Conservation (phyloP, 1,140 invertebrate genomes). For the Liolophura sinensis region DNA sequence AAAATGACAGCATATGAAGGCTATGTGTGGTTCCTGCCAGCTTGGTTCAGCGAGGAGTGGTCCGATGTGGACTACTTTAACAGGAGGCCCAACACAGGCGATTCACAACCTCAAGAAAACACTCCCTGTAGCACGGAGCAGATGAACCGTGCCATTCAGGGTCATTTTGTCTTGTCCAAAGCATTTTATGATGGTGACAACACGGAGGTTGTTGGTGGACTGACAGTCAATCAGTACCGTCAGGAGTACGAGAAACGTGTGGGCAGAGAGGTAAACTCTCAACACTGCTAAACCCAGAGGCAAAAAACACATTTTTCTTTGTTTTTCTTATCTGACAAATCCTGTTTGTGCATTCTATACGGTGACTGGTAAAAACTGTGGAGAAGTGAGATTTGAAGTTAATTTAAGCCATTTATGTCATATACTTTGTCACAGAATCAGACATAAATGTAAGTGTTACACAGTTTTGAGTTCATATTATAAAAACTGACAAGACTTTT, state of each 20-base stretch:
- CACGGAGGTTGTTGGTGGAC: conserved; percentile 36
- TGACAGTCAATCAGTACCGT: conserved; percentile 56
- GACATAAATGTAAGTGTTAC: too few species aligned
- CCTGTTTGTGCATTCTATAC: too few species aligned
- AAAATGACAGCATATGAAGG: conserved; percentile 69
- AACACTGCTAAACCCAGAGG: too few species aligned
- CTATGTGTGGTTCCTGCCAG: conserved; percentile 83
- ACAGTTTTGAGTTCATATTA: too few species aligned
- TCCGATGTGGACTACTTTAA: conserved; percentile 70
- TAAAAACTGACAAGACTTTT: too few species aligned
- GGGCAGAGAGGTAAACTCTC: conserved; percentile 35
- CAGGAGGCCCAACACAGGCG: conserved; percentile 40
- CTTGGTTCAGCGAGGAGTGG: conserved; percentile 72
- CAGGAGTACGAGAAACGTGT: conserved; percentile 45
- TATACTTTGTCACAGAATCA: too few species aligned
- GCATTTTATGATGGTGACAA: conserved; percentile 66
- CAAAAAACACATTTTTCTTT: too few species aligned
- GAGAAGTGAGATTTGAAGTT: too few species aligned
- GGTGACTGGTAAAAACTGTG: too few species aligned
- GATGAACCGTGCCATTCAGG: conserved; percentile 74
- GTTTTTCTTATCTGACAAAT: too few species aligned
- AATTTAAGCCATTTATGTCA: too few species aligned
- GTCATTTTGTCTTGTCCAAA: conserved; percentile 74
- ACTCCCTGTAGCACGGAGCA: conserved; percentile 68
- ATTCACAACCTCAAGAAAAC: conserved; percentile 41